Percentiles rank a stretch among this genome's conserved stretches.
Evolutionary conservation across 1,140 invertebrate genomes (phyloP).

Genomic region (Chironomus tepperi): DNA sequence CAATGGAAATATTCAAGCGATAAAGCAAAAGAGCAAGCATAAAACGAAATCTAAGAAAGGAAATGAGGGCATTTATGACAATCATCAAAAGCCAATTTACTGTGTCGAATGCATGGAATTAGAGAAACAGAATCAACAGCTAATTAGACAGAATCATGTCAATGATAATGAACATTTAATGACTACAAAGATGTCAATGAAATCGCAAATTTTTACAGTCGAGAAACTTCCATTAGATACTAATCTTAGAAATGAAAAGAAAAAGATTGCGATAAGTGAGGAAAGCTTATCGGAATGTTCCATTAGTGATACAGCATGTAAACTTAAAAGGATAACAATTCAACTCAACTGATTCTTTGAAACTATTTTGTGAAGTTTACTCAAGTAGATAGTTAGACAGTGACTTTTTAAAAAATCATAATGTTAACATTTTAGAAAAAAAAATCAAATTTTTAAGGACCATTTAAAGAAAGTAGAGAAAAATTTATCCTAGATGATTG

Average conservation of each 20-base stretch:
- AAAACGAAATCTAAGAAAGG: neutral
- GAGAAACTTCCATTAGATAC: slow-evolving; percentile 12
- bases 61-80: neutral
- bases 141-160: neutral
- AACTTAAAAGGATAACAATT: slow-evolving; percentile 25
- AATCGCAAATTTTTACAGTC: neutral
- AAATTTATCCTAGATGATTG: no score
- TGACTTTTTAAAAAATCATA: neutral
- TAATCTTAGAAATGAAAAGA: slow-evolving; percentile 23
- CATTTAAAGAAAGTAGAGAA: no score
- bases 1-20: neutral
- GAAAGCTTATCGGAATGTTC: slow-evolving; percentile 32
- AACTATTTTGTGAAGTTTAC: neutral
- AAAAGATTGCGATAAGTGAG: slow-evolving; percentile 30
- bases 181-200: slow-evolving; percentile 19
- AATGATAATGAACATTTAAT: neutral
- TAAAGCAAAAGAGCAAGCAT: neutral
- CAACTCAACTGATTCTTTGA: neutral
- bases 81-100: slow-evolving; percentile 17
- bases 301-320: slow-evolving; percentile 28
- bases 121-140: slow-evolving; percentile 1
- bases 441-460: no score
- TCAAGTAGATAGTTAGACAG: neutral
- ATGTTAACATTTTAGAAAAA: neutral
- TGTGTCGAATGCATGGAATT: slow-evolving; percentile 24